A percentile compares a stretch with the other conserved stretches of the same genome.
phyloP scores from a whole-genome alignment of 2,888 invertebrate genomes.

The Hemaris fuciformis region DNA sequence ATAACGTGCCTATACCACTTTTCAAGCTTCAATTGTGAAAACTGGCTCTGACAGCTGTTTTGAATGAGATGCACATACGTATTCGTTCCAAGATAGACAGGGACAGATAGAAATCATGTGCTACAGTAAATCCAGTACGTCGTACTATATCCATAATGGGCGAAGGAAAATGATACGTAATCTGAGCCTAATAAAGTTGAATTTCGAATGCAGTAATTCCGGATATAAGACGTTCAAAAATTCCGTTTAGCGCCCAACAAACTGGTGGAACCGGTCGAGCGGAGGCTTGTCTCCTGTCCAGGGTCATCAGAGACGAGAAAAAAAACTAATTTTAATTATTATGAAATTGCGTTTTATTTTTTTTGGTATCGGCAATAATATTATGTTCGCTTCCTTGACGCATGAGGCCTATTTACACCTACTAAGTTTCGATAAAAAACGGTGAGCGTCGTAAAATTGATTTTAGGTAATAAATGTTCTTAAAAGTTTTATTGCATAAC shows the following conservation, averaged over 20 bases:
- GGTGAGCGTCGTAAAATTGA: background rate
- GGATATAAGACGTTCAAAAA: conserved; percentile 23
- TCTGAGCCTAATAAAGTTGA: conserved; percentile 18
- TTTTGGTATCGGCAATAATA: conserved; percentile 26
- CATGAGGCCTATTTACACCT: conserved; percentile 7
- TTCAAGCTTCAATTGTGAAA: conserved; percentile 62
- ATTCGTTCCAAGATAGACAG: conserved; percentile 19
- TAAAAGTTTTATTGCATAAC: background rate
- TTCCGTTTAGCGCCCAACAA: conserved; percentile 36
- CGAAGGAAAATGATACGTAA: conserved; percentile 19
- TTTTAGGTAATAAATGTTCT: background rate
- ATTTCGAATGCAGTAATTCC: conserved; percentile 19
- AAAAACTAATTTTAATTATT: conserved; percentile 29
- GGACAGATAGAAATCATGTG: conserved; percentile 20
- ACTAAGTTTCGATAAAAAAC: background rate
- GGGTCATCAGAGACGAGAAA: conserved; percentile 48
- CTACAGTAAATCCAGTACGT: conserved; percentile 22
- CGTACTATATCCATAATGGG: conserved; percentile 8
- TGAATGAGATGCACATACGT: conserved; percentile 38
- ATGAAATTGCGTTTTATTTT: conserved; percentile 26
- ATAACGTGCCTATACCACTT: conserved; percentile 38
- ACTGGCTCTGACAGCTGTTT: conserved; percentile 62
- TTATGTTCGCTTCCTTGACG: conserved; percentile 20
- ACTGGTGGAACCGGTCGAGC: conserved; percentile 59
- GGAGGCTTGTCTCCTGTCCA: conserved; percentile 63